Percentiles rank a stretch among this genome's conserved stretches.
phyloP scores from a whole-genome alignment of 2,797 vertebrate species.

The Mus minutoides region DNA sequence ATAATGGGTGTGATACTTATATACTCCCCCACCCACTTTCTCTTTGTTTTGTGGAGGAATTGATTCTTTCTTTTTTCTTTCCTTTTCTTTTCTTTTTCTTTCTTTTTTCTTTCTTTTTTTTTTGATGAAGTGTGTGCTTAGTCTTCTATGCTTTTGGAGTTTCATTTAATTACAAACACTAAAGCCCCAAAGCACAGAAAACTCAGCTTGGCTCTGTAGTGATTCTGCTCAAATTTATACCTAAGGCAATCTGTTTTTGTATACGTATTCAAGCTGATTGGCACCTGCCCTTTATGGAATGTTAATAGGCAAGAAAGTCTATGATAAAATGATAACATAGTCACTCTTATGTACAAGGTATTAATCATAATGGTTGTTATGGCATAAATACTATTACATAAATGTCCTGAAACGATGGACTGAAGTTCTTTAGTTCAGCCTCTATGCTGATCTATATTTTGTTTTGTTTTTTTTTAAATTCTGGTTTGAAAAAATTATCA shows the following conservation, averaged over 20 bases:
- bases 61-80: not conserved
- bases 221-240: constrained; percentile 9
- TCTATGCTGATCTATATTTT: constrained; percentile 82
- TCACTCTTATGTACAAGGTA: constrained; percentile 25
- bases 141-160: not conserved
- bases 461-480: too few species aligned
- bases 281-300: not conserved
- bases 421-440: constrained; percentile 73
- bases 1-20: not conserved
- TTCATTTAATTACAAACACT: not conserved
- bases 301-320: constrained; percentile 4
- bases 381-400: constrained; percentile 59
- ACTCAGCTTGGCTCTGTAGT: not conserved
- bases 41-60: not conserved
- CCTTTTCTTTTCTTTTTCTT: too few species aligned
- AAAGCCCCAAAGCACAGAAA: not conserved
- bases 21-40: not conserved
- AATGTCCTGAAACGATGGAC: constrained; percentile 68
- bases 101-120: not conserved
- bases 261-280: constrained; percentile 17
- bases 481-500: constrained; percentile 87
- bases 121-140: not conserved
- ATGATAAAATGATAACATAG: constrained; percentile 44
- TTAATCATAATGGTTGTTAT: constrained; percentile 29
- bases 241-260: not conserved